Percentiles rank a stretch among this genome's conserved stretches.
phyloP scores from a whole-genome alignment of 2,888 invertebrate species.

The Lepidochrysops patricia region DNA sequence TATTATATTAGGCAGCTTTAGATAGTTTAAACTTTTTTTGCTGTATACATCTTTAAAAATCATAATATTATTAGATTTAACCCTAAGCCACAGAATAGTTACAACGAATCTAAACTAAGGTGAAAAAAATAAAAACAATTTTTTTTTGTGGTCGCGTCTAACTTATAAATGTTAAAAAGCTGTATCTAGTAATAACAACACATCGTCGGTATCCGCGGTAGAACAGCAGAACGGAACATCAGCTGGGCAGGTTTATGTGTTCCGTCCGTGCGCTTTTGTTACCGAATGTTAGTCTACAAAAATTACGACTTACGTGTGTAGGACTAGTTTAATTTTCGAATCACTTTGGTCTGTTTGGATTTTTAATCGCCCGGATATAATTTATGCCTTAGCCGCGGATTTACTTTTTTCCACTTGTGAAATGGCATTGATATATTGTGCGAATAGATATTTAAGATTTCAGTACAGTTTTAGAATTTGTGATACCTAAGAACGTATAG shows the following conservation, averaged over 20 bases:
- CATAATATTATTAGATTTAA: no score
- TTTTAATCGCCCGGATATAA: slow-evolving; percentile 3
- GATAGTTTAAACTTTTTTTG: no score
- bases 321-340: slow-evolving; percentile 24
- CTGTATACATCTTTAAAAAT: no score
- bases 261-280: slow-evolving; percentile 31
- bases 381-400: background rate
- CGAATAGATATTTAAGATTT: background rate
- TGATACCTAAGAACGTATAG: background rate
- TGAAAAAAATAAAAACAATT: no score
- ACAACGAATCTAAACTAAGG: no score
- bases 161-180: background rate
- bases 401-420: background rate
- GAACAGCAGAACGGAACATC: slow-evolving; percentile 27
- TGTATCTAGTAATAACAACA: background rate
- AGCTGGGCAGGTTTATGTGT: slow-evolving; percentile 29
- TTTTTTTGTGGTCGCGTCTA: no score
- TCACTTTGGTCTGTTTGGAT: slow-evolving; percentile 20
- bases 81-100: no score
- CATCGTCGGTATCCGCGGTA: slow-evolving; percentile 18
- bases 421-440: background rate
- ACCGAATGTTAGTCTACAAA: slow-evolving; percentile 26
- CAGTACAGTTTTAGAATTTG: background rate
- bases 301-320: slow-evolving; percentile 27
- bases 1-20: no score